Conservation (phyloP, 1,140 invertebrate genomes). For the Penaeus indicus region DNA sequence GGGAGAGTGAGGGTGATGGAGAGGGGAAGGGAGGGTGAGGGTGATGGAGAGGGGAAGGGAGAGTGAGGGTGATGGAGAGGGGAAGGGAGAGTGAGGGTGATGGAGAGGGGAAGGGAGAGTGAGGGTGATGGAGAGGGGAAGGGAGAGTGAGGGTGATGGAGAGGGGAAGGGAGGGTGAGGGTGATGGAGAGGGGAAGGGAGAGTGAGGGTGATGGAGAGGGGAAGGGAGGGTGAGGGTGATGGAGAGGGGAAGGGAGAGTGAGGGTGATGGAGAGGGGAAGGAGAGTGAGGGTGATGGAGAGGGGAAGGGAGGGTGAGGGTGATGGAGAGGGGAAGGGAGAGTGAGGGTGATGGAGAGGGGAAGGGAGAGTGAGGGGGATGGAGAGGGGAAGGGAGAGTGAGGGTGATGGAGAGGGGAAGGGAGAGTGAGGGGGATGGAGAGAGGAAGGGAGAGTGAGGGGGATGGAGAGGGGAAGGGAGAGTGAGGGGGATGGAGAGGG, state of each 20-base stretch:
- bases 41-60: no score
- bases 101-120: background rate
- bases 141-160: background rate
- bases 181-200: no score
- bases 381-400: background rate
- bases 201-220: background rate
- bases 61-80: no score
- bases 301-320: background rate
- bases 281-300: background rate
- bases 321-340: no score
- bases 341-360: no score
- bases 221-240: background rate
- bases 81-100: background rate
- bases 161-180: background rate
- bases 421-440: background rate
- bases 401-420: constrained; percentile 8
- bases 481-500: no score
- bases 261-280: background rate
- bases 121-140: background rate
- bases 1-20: no score
- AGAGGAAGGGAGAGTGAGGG: background rate
- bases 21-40: no score
- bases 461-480: background rate
- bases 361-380: no score
- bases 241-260: background rate